Conservation (phyloP, 2,888 invertebrate species). For the Cephus nigrinus region DNA sequence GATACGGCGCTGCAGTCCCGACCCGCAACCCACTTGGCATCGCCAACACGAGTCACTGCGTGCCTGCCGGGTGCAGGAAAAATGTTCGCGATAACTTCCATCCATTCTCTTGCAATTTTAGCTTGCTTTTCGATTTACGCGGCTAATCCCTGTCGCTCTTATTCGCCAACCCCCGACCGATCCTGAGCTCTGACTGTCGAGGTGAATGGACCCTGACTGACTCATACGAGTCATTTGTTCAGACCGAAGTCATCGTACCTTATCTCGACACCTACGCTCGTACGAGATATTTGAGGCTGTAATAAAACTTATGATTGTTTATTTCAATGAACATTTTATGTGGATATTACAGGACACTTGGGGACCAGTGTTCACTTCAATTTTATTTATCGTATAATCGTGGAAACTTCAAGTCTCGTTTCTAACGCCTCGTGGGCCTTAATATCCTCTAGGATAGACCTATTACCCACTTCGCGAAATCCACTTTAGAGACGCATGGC, state of each 20-base stretch:
- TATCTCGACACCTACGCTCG: background rate
- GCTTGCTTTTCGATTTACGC: conserved; percentile 39
- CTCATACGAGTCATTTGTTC: background rate
- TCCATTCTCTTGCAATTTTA: conserved; percentile 34
- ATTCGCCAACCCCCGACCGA: background rate
- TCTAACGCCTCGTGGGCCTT: background rate
- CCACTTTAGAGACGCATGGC: background rate
- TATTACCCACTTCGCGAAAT: background rate
- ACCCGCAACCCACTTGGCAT: conserved; percentile 53
- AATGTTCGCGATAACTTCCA: conserved; percentile 50
- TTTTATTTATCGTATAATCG: background rate
- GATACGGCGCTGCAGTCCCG: conserved; percentile 46
- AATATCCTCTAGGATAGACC: background rate
- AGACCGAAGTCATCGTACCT: background rate
- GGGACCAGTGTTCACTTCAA: background rate
- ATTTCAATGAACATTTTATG: background rate
- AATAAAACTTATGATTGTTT: background rate
- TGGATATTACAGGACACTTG: background rate
- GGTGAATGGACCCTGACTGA: background rate
- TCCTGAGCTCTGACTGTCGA: background rate
- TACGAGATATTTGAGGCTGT: background rate
- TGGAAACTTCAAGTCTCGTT: background rate
- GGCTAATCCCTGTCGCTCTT: background rate
- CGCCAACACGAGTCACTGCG: conserved; percentile 55
- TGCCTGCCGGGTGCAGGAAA: conserved; percentile 36